Percentiles rank a stretch among this genome's conserved stretches.
phyloP scores from a whole-genome alignment of 2,797 vertebrate genomes.

The Ciconia nigra region DNA sequence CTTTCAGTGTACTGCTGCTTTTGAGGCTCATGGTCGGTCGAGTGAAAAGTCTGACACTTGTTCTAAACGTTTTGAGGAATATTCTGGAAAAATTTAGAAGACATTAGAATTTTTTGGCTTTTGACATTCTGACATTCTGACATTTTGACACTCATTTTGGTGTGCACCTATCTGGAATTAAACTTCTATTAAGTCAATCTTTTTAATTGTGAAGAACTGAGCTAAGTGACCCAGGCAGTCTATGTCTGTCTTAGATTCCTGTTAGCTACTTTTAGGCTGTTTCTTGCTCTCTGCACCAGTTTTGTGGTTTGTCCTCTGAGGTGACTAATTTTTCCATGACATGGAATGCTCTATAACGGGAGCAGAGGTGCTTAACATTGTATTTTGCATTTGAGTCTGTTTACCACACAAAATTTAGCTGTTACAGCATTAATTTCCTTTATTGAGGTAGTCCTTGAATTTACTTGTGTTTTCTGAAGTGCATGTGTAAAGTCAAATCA shows the following conservation, averaged over 20 bases:
- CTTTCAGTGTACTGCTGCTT: background rate
- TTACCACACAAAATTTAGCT: background rate
- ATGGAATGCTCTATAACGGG: background rate
- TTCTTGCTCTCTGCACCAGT: background rate
- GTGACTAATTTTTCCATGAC: background rate
- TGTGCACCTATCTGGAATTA: background rate
- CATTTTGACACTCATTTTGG: no score
- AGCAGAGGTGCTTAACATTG: background rate
- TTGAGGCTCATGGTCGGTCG: background rate
- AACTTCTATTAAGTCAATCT: background rate
- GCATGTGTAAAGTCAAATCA: background rate
- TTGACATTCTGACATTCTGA: background rate
- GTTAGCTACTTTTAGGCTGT: background rate
- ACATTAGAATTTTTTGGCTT: background rate
- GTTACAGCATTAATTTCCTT: background rate
- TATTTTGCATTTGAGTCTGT: background rate
- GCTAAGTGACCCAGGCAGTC: background rate
- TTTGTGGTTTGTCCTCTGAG: background rate
- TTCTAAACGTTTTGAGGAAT: background rate
- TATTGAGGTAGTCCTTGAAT: background rate
- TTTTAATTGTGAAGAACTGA: background rate
- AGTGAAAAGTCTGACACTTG: background rate
- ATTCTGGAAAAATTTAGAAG: background rate
- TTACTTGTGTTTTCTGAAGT: background rate
- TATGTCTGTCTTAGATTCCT: background rate